Base-by-base conservation (phyloP, 2,113 vertebrate genomes). In the Tauraco erythrolophus region DNA sequence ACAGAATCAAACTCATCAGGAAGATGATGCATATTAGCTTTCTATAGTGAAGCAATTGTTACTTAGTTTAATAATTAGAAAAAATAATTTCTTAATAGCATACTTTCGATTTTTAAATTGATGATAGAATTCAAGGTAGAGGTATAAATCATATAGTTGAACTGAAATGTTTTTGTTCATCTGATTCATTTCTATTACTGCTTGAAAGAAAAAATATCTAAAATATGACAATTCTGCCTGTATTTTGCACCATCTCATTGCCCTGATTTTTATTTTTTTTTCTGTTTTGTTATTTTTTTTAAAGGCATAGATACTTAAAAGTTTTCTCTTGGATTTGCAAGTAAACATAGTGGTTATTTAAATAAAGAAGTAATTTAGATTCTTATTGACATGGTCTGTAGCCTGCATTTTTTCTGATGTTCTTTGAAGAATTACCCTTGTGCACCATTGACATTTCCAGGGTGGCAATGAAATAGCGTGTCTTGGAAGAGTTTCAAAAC, bases 361-460 rank as follows among this genome's bases (percentile, higher is more conserved):
- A 97, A 86, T 93, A 84, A 92, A 89, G 74, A 66, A 43, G 50
- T 84, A 91, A 93, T 94, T 96, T 75, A 85, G 39, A 94, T 93
- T 94, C 92, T 64, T 76, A 45, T 30, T 75, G 65, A 54, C 28
- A 13, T 54, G 50, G 50, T 89, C 27, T 30, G 21, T 33, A 91
- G 75, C 35, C n/a, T 68, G 41, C 33, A 74, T 83, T 82, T 84
- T 51, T 90, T 71, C 70, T 80, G 70, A 68, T 64, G 51, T 60
- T 71, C 88, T 96, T 94, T 89, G 81, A 94, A 95, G 92, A 89
- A 45, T 79, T 75, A 51, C 37, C 66, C 41, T 88, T 65, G 4
- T 14, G 46, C 57, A 90, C 62, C 84, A 78, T 68, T 95, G 95
- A 95, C 96, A 95, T 97, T 97, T 95, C 72, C 79, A 74, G 28